Evolutionary conservation across 2,797 vertebrate genomes (phyloP).

Genomic region (Buceros bicornis): DNA sequence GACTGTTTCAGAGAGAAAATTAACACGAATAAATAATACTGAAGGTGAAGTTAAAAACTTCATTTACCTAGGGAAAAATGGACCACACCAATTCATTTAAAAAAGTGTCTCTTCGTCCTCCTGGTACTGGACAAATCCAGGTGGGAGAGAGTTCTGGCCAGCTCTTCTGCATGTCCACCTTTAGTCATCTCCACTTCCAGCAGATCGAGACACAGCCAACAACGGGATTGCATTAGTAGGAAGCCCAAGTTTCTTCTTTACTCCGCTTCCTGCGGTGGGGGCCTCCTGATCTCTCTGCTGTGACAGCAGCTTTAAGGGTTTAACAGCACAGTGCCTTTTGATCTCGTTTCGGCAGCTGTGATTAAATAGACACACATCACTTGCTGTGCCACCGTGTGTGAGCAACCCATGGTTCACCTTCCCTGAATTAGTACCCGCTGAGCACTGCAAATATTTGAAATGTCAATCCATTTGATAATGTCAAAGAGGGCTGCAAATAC

Average conservation of each 20-base stretch:
- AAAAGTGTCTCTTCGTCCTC: neutral
- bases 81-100: neutral
- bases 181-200: neutral
- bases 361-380: constrained; percentile 89
- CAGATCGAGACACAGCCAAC: neutral
- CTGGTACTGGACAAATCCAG: neutral
- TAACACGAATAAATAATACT: neutral
- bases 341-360: constrained; percentile 84
- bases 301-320: constrained; percentile 79
- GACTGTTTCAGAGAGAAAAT: neutral
- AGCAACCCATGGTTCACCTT: constrained; percentile 83
- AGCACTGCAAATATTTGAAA: constrained; percentile 93
- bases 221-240: neutral
- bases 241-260: constrained; percentile 11
- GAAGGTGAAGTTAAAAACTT: neutral
- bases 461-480: constrained; percentile 93
- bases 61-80: neutral
- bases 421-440: constrained; percentile 86
- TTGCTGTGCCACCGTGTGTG: constrained; percentile 78
- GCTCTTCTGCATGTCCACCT: neutral
- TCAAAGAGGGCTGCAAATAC: constrained; percentile 86
- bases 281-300: constrained; percentile 62
- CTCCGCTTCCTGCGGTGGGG: constrained; percentile 18
- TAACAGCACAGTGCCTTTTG: constrained; percentile 81
- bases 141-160: neutral